Percentiles rank a stretch among this genome's conserved stretches.
These are phyloP conservation scores for Gadopsis bispinosus DNA, from an alignment of 2,797 vertebrate species.

Conservation along the genomic window DNA sequence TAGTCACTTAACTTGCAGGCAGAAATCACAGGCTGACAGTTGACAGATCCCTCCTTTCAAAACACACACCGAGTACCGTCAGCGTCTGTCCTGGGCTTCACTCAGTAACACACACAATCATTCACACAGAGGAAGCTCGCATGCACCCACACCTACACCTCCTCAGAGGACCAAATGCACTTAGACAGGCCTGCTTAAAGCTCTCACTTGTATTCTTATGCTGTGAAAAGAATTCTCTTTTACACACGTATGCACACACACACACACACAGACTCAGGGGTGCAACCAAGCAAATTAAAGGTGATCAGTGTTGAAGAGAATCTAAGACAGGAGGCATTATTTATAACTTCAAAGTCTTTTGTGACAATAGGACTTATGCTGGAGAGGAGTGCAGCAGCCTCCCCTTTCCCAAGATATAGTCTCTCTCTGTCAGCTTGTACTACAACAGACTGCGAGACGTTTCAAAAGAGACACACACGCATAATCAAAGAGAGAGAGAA, in stretches of 20 bases:
- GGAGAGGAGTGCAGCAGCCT: constrained; percentile 30
- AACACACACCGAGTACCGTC: constrained; percentile 45
- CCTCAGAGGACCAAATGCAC: constrained; percentile 42
- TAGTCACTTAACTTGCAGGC: constrained; percentile 54
- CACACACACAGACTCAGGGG: constrained; percentile 1
- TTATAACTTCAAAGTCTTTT: constrained; percentile 70
- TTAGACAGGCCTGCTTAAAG: constrained; percentile 50
- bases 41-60: constrained; percentile 62
- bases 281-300: constrained; percentile 60
- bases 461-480: constrained; percentile 25
- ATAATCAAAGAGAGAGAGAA: constrained; percentile 42
- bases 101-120: constrained; percentile 19
- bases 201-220: constrained; percentile 43
- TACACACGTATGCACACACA: constrained; percentile 1
- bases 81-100: constrained; percentile 20
- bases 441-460: constrained; percentile 23
- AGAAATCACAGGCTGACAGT: constrained; percentile 58
- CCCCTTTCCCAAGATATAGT: constrained; percentile 35
- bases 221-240: constrained; percentile 15
- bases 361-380: constrained; percentile 42
- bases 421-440: constrained; percentile 33
- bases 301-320: constrained; percentile 33
- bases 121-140: constrained; percentile 8
- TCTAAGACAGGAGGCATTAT: constrained; percentile 48
- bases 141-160: constrained; percentile 40